These are phyloP conservation scores for Dasypolia templi DNA, from an alignment of 2,888 invertebrate species.

Conservation along the genomic window DNA sequence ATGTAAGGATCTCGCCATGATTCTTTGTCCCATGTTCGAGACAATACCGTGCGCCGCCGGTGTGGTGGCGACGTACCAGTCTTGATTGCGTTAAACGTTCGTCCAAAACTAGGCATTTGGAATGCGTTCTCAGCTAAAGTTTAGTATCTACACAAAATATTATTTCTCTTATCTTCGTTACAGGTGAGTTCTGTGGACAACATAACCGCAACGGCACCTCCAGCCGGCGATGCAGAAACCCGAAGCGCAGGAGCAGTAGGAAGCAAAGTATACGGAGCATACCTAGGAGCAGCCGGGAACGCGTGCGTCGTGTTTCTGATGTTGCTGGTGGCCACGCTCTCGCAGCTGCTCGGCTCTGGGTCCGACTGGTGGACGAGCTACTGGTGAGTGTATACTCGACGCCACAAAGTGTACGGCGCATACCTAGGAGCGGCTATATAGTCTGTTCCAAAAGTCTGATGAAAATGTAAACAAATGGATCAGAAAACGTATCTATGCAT, in stretches of 20 bases:
- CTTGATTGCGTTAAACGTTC: not conserved
- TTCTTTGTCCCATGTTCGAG: no score
- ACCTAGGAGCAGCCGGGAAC: slow-evolving; percentile 93
- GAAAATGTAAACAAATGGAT: no score
- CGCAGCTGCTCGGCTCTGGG: slow-evolving; percentile 93
- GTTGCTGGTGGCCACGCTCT: slow-evolving; percentile 91
- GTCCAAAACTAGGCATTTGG: not conserved
- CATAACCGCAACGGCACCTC: slow-evolving; percentile 87
- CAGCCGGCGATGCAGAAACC: slow-evolving; percentile 90
- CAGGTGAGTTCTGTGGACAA: slow-evolving; percentile 91
- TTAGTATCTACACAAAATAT: not conserved
- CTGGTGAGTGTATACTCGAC: slow-evolving; percentile 89
- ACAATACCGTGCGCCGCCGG: no score
- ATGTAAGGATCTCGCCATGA: no score
- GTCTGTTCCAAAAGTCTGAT: no score
- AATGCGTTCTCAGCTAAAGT: not conserved
- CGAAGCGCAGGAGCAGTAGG: slow-evolving; percentile 92
- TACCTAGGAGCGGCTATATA: not conserved
- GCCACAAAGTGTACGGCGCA: not conserved
- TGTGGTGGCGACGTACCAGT: no score
- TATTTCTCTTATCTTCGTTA: not conserved
- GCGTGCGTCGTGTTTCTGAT: slow-evolving; percentile 91
- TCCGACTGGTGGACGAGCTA: slow-evolving; percentile 95
- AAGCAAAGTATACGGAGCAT: slow-evolving; percentile 91
- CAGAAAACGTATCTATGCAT: no score